Conservation (phyloP, 2,113 vertebrate genomes). For the Cebidichthys violaceus region DNA sequence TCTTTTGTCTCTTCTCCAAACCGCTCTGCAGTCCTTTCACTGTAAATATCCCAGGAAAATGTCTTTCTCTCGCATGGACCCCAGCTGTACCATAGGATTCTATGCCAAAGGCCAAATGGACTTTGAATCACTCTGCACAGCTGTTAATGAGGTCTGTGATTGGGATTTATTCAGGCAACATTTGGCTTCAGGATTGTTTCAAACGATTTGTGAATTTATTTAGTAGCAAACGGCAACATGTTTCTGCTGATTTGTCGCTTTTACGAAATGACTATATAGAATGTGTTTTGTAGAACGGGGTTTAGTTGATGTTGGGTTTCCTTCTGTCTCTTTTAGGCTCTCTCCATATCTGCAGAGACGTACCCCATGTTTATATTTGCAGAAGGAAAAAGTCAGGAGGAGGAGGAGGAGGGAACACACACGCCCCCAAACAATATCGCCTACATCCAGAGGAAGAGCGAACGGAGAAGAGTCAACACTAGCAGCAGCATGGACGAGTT, state of each 20-base stretch:
- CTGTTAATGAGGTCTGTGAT: conserved; percentile 82
- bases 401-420: conserved; percentile 69
- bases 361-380: conserved; percentile 92
- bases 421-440: conserved; percentile 60
- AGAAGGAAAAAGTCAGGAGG: conserved; percentile 84
- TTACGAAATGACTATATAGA: not conserved
- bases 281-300: not conserved
- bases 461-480: conserved; percentile 61
- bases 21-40: conserved; percentile 87
- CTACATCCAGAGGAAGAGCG: conserved; percentile 66
- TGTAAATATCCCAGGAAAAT: conserved; percentile 90
- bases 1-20: not conserved
- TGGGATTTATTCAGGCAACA: not conserved
- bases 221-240: not conserved
- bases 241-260: not conserved
- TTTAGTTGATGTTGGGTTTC: not conserved
- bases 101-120: conserved; percentile 85
- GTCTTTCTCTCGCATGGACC: conserved; percentile 90
- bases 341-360: conserved; percentile 82
- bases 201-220: not conserved
- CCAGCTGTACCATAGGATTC: conserved; percentile 93
- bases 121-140: conserved; percentile 84
- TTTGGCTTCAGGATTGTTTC: not conserved
- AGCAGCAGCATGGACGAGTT: conserved; percentile 87
- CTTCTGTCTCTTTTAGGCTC: conserved; percentile 75